A percentile compares a stretch with the other conserved stretches of the same genome.
Conservation (phyloP, 2,797 vertebrate genomes). For the Helarctos malayanus region DNA sequence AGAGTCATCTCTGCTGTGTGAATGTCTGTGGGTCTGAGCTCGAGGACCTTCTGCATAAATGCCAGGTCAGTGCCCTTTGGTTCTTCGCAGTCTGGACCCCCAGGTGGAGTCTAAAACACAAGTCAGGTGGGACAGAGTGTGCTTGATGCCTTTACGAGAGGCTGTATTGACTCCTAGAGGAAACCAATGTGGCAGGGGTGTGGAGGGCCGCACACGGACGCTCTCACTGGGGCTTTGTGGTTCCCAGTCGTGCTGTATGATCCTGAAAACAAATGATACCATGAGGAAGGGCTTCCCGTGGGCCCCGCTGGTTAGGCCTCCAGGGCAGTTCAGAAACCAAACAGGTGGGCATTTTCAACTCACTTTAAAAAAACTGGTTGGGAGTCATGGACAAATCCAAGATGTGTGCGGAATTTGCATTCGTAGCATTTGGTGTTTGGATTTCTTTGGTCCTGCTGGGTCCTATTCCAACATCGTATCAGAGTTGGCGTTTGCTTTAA, state of each 20-base stretch:
- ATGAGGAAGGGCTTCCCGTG: accelerated
- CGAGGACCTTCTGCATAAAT: accelerated
- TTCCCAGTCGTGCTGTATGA: accelerated
- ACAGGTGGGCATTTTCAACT: accelerated
- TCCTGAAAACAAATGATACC: too few relatives aligned
- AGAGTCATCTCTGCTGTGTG: neutral
- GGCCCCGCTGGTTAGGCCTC: accelerated
- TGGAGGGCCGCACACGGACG: accelerated
- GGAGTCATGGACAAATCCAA: accelerated
- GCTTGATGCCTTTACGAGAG: accelerated
- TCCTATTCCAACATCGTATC: accelerated
- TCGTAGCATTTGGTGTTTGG: neutral
- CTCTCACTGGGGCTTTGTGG: accelerated
- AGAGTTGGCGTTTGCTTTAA: neutral
- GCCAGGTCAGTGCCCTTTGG: accelerated
- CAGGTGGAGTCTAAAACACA: accelerated
- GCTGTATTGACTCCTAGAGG: accelerated
- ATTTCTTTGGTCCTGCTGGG: accelerated
- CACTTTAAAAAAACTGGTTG: accelerated
- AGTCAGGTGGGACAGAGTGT: accelerated
- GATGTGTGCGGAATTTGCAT: accelerated
- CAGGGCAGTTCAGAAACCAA: neutral
- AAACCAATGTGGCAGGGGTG: accelerated
- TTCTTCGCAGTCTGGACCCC: accelerated
- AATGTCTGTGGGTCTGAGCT: neutral